phyloP scores from a whole-genome alignment of 1,140 invertebrate genomes.

The Drosophila nasuta region DNA sequence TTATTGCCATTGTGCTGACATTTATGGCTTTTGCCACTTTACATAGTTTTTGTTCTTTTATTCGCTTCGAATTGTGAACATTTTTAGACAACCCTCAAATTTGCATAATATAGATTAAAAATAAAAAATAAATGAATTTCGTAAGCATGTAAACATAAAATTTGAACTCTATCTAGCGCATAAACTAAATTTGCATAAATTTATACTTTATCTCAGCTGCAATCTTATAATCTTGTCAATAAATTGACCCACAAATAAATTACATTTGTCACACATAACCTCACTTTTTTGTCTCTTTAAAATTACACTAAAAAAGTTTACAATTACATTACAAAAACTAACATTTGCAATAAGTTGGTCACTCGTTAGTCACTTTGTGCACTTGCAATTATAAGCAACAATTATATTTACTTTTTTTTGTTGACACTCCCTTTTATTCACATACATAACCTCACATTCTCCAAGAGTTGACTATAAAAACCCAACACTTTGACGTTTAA shows the following conservation, averaged over 20 bases:
- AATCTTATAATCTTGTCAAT: too few relatives aligned
- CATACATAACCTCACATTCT: not conserved
- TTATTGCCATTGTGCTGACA: not conserved
- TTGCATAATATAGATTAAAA: not conserved
- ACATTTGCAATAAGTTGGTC: conserved; percentile 6
- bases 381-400: not conserved
- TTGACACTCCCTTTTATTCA: not conserved
- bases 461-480: not conserved
- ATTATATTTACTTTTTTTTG: not conserved
- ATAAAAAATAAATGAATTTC: too few relatives aligned
- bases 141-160: too few relatives aligned
- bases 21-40: not conserved
- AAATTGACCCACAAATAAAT: too few relatives aligned
- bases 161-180: not conserved
- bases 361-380: not conserved
- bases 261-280: too few relatives aligned
- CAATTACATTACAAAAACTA: conserved; percentile 3
- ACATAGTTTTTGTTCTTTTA: not conserved
- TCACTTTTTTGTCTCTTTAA: not conserved
- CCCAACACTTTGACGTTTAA: not conserved
- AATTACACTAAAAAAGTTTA: too few relatives aligned
- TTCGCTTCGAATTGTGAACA: not conserved
- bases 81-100: not conserved
- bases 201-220: too few relatives aligned
- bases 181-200: not conserved